phyloP scores from a whole-genome alignment of 2,797 vertebrate genomes.

The Anas flavirostris region DNA sequence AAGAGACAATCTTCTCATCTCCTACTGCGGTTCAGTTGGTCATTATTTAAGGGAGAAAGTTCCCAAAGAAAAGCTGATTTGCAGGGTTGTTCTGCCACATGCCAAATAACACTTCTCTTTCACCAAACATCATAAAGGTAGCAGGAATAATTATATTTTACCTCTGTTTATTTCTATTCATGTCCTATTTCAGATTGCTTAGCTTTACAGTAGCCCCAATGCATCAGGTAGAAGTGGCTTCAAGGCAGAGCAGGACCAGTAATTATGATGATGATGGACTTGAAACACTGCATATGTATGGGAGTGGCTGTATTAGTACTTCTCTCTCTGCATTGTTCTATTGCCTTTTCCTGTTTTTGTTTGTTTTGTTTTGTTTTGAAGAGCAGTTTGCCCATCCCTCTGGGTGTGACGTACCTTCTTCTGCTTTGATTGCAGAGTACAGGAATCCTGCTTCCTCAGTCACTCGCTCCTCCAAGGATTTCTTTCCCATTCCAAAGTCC shows the following conservation, averaged over 20 bases:
- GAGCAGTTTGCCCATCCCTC: neutral
- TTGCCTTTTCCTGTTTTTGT: neutral
- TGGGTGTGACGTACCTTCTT: constrained; percentile 67
- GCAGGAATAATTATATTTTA: neutral
- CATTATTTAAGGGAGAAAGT: neutral
- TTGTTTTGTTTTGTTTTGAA: neutral
- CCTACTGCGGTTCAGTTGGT: neutral
- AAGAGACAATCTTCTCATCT: neutral
- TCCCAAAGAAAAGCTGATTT: neutral
- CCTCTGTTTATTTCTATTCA: neutral
- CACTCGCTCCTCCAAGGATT: constrained; percentile 79
- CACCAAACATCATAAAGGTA: neutral
- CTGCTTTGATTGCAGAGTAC: constrained; percentile 56
- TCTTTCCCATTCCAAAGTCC: constrained; percentile 84
- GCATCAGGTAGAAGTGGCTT: neutral
- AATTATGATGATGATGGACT: neutral
- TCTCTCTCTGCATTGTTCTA: neutral
- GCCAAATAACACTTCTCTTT: neutral
- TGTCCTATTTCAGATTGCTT: neutral
- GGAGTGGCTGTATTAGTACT: neutral
- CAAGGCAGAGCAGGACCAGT: neutral
- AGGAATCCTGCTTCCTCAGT: constrained; percentile 74
- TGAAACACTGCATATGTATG: neutral
- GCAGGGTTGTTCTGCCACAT: neutral
- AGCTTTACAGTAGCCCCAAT: neutral